Evolutionary conservation across 2,113 vertebrate species (phyloP).

Genomic region (Xiphophorus maculatus): DNA sequence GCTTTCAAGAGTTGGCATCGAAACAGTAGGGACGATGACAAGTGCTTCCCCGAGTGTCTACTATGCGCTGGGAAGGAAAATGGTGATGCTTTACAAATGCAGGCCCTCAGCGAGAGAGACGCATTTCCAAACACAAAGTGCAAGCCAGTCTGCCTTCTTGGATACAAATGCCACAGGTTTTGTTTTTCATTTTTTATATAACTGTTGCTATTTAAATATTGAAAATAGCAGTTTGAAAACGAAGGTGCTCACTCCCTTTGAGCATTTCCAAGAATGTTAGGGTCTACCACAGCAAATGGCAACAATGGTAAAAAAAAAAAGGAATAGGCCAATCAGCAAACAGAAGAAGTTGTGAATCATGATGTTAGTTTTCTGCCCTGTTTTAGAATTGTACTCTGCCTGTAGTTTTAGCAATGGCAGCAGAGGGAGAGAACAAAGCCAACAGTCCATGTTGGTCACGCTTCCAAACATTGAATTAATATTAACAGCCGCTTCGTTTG

Average conservation of each 20-base stretch:
- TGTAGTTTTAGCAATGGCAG: too few species aligned
- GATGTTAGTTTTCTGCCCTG: too few species aligned
- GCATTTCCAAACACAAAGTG: slow-evolving; percentile 17
- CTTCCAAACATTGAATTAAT: too few species aligned
- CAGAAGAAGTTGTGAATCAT: too few species aligned
- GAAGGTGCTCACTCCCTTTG: neutral
- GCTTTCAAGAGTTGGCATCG: slow-evolving; percentile 12
- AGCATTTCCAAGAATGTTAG: too few species aligned
- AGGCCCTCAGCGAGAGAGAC: neutral
- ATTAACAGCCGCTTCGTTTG: too few species aligned
- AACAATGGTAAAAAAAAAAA: too few species aligned
- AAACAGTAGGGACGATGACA: slow-evolving; percentile 34
- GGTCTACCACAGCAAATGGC: too few species aligned
- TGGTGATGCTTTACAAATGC: slow-evolving; percentile 9
- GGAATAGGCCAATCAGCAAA: too few species aligned
- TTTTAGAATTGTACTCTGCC: too few species aligned
- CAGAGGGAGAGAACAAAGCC: too few species aligned
- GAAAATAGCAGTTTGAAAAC: neutral
- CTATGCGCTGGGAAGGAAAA: slow-evolving; percentile 15
- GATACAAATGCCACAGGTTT: neutral
- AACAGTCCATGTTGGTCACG: too few species aligned
- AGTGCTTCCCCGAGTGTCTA: slow-evolving; percentile 33
- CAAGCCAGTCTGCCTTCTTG: neutral
- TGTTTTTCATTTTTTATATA: neutral
- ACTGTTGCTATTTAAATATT: slow-evolving; percentile 7